Percentiles rank a stretch among this genome's conserved stretches.
Conservation (phyloP, 2,888 invertebrate species). For the Drosophila neotestacea region DNA sequence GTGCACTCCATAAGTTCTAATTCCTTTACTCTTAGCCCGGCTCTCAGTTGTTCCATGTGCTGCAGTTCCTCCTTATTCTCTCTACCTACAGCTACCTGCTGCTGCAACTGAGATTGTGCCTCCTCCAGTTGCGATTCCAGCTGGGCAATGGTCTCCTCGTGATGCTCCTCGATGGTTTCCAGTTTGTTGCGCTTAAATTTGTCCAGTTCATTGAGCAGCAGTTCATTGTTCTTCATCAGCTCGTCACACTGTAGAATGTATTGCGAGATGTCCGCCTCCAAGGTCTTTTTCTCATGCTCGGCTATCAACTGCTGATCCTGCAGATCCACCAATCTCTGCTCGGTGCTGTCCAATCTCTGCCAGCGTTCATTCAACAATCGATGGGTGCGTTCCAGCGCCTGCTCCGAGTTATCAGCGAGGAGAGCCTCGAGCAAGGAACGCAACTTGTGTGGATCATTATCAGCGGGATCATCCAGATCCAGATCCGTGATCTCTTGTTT, state of each 20-base stretch:
- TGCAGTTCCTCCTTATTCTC: conserved; percentile 3
- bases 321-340: conserved; percentile 82
- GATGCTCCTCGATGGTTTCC: conserved; percentile 90
- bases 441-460: conserved; percentile 69
- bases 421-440: conserved; percentile 68
- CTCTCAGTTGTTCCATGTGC: background rate
- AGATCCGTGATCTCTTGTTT: conserved; percentile 83
- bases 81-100: too few relatives aligned
- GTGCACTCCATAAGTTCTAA: background rate
- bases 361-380: conserved; percentile 87
- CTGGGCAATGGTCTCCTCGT: conserved; percentile 89
- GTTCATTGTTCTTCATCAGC: conserved; percentile 90
- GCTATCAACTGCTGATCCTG: conserved; percentile 86
- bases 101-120: conserved; percentile 66
- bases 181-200: conserved; percentile 87
- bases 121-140: conserved; percentile 89
- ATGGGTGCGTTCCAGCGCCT: conserved; percentile 83
- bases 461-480: conserved; percentile 43
- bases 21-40: background rate
- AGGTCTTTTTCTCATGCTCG: conserved; percentile 87
- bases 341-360: conserved; percentile 86
- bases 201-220: conserved; percentile 89
- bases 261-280: conserved; percentile 86
- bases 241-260: conserved; percentile 88
- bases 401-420: conserved; percentile 39